Evolutionary conservation across 2,113 vertebrate species (phyloP).

Genomic region (Antechinus flavipes): DNA sequence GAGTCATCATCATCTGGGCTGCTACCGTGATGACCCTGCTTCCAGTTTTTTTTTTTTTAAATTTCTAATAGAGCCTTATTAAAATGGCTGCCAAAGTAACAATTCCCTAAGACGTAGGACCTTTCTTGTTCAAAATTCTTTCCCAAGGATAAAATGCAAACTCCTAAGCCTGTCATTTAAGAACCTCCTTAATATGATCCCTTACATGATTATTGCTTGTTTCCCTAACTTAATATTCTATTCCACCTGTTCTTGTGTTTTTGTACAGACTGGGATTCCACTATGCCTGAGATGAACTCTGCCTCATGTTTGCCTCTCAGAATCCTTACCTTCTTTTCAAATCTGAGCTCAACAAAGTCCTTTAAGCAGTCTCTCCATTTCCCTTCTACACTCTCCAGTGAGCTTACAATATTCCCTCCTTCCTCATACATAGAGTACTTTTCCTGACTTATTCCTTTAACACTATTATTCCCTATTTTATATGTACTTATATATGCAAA

Average conservation of each 20-base stretch:
- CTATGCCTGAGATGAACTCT: not conserved
- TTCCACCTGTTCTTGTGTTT: not conserved
- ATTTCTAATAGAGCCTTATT: not conserved
- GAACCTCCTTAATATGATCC: not conserved
- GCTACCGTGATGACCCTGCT: not conserved
- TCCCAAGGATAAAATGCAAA: not conserved
- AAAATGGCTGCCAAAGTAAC: not conserved
- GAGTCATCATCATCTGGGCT: not conserved
- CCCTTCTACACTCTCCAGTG: not conserved
- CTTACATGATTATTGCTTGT: not conserved
- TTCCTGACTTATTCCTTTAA: not conserved
- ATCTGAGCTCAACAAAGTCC: not conserved
- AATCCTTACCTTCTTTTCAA: not conserved
- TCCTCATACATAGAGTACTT: not conserved
- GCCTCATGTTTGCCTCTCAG: not conserved
- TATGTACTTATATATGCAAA: not conserved
- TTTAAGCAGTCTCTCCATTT: not conserved
- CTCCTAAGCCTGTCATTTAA: not conserved
- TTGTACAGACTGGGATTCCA: not conserved
- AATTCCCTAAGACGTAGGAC: not conserved
- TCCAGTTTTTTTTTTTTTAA: not conserved
- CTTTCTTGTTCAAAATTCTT: not conserved
- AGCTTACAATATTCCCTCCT: not conserved
- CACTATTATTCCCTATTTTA: not conserved
- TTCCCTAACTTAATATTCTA: not conserved